A percentile compares a stretch with the other conserved stretches of the same genome.
Evolutionary conservation across 2,797 vertebrate species (phyloP).

Genomic region (Danio tinwini): DNA sequence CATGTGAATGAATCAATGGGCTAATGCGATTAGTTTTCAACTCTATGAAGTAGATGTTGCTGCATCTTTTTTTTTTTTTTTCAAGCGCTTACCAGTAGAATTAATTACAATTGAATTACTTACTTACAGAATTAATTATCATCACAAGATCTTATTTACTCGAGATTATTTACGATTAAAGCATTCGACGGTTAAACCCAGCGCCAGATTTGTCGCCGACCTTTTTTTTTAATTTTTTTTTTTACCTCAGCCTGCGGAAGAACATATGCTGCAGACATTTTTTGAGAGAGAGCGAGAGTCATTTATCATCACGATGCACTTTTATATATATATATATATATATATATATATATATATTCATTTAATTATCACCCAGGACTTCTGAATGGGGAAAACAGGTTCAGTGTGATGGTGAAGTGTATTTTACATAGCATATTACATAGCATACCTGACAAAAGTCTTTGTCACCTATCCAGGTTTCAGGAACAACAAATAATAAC

Average conservation of each 20-base stretch:
- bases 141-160: constrained; percentile 40
- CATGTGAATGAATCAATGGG: constrained; percentile 48
- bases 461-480: too few relatives aligned
- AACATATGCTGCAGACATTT: not conserved
- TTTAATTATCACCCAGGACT: too few relatives aligned
- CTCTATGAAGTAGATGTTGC: constrained; percentile 22
- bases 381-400: too few relatives aligned
- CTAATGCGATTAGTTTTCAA: constrained; percentile 49
- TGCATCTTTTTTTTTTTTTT: constrained; percentile 4
- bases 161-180: constrained; percentile 26
- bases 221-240: not conserved
- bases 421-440: too few relatives aligned
- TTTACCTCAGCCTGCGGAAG: constrained; percentile 34
- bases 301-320: not conserved
- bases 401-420: too few relatives aligned
- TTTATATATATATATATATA: not conserved
- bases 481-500: too few relatives aligned
- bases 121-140: constrained; percentile 41
- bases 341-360: too few relatives aligned
- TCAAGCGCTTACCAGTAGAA: constrained; percentile 14
- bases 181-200: not conserved
- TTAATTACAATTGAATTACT: constrained; percentile 46
- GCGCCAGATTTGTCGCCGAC: not conserved
- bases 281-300: not conserved
- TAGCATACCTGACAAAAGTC: too few relatives aligned